These are phyloP conservation scores for Acleris sparsana DNA, from an alignment of 2,888 invertebrate genomes.

Conservation along the genomic window DNA sequence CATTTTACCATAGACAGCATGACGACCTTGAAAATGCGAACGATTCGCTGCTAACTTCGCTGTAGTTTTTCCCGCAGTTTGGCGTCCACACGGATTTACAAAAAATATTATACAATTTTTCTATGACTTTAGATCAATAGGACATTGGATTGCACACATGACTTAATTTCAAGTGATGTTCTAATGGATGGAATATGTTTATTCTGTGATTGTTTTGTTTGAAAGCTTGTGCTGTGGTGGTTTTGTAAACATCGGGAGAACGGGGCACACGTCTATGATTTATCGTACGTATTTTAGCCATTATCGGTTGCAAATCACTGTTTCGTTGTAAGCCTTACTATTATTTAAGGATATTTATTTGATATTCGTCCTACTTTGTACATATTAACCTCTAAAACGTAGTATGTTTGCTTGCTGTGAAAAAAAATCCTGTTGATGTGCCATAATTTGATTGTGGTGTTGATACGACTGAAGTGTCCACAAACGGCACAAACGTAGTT, in stretches of 20 bases:
- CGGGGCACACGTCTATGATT: constrained; percentile 82
- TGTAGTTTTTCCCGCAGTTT: constrained; percentile 83
- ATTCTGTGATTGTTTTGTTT: constrained; percentile 66
- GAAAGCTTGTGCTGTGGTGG: constrained; percentile 65
- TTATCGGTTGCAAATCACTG: constrained; percentile 56
- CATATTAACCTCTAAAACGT: constrained; percentile 63
- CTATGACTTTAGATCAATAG: constrained; percentile 74
- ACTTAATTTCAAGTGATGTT: constrained; percentile 63
- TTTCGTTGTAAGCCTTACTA: constrained; percentile 48
- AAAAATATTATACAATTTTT: constrained; percentile 69
- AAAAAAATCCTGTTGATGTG: constrained; percentile 51
- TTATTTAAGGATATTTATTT: constrained; percentile 47
- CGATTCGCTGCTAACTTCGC: constrained; percentile 68
- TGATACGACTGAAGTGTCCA: constrained; percentile 23
- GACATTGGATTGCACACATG: constrained; percentile 53
- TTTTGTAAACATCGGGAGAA: constrained; percentile 81
- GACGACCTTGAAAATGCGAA: constrained; percentile 66
- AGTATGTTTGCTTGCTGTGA: constrained; percentile 56
- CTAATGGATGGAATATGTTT: constrained; percentile 66
- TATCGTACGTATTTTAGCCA: constrained; percentile 78
- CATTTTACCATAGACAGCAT: constrained; percentile 54
- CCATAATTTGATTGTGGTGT: constrained; percentile 49
- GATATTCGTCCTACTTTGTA: constrained; percentile 44
- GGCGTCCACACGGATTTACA: constrained; percentile 77
- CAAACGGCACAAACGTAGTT: constrained; percentile 30